A percentile compares a stretch with the other conserved stretches of the same genome.
Conservation (phyloP, 2,797 vertebrate genomes). For the Microctenopoma lineatum region DNA sequence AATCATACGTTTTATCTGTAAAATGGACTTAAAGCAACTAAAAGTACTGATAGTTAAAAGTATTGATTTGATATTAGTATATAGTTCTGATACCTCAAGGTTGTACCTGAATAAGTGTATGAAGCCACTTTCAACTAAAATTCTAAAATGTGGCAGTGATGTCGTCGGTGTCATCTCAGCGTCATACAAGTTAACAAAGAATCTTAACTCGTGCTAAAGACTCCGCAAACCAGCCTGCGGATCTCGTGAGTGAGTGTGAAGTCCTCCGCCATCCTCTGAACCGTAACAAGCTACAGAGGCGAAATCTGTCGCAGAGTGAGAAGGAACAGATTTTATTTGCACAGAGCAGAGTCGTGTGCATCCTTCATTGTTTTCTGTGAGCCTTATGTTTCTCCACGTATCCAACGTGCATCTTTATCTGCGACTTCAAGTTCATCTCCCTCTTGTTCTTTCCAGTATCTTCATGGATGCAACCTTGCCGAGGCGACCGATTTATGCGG, state of each 20-base stretch:
- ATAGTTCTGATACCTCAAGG: no score
- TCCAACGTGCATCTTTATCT: conserved; percentile 52
- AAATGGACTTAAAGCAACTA: no score
- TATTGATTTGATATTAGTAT: no score
- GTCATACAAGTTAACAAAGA: not conserved
- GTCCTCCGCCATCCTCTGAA: conserved; percentile 23
- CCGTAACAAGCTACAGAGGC: conserved; percentile 45
- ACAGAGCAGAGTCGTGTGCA: conserved; percentile 52
- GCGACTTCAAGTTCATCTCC: conserved; percentile 42
- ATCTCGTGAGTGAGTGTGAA: conserved; percentile 37
- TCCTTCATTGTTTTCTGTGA: conserved; percentile 61
- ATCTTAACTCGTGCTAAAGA: no score
- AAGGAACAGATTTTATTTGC: conserved; percentile 66
- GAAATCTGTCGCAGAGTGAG: conserved; percentile 35
- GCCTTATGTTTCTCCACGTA: conserved; percentile 52
- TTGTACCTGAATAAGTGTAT: no score
- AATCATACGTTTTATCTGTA: no score
- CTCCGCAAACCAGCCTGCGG: conserved; percentile 1
- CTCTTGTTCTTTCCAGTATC: conserved; percentile 60
- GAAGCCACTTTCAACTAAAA: no score
- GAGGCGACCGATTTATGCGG: conserved; percentile 68
- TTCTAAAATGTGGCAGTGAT: not conserved
- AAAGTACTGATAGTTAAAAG: no score
- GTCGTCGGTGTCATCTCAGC: not conserved
- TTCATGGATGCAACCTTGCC: conserved; percentile 50